Evolutionary conservation across 1,140 invertebrate species (phyloP).

Genomic region (Mylabris phalerata): DNA sequence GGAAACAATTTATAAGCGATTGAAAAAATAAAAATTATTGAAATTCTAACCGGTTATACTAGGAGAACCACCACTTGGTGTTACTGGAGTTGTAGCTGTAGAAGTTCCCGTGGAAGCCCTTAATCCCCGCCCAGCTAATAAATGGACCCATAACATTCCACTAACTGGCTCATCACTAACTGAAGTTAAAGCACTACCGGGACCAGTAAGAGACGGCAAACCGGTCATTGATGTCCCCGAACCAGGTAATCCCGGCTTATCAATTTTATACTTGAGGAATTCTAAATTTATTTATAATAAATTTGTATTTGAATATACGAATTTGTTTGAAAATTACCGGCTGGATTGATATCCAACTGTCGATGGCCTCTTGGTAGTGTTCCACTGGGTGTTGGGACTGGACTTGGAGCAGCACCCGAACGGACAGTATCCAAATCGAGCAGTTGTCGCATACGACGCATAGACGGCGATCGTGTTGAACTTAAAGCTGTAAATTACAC

Average conservation of each 20-base stretch:
- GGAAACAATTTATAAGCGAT: neutral
- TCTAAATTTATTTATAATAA: constrained; percentile 48
- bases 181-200: constrained; percentile 32
- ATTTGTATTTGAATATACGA: neutral
- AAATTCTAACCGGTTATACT: constrained; percentile 29
- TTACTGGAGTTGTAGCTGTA: constrained; percentile 57
- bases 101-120: constrained; percentile 67
- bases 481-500: constrained; percentile 29
- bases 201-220: constrained; percentile 40
- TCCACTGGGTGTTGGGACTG: constrained; percentile 64
- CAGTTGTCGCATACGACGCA: constrained; percentile 70
- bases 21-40: neutral
- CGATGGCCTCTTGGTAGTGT: constrained; percentile 64
- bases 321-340: constrained; percentile 46
- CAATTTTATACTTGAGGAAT: constrained; percentile 88
- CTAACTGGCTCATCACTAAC: constrained; percentile 63
- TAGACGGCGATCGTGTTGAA: constrained; percentile 59
- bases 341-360: constrained; percentile 81
- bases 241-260: constrained; percentile 58
- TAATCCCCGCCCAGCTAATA: constrained; percentile 81
- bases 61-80: constrained; percentile 47
- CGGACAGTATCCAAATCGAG: constrained; percentile 61
- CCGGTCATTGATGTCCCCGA: constrained; percentile 30
- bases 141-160: constrained; percentile 84
- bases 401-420: constrained; percentile 52